Conservation (phyloP, 2,888 invertebrate species). For the Lomographa bimaculata region DNA sequence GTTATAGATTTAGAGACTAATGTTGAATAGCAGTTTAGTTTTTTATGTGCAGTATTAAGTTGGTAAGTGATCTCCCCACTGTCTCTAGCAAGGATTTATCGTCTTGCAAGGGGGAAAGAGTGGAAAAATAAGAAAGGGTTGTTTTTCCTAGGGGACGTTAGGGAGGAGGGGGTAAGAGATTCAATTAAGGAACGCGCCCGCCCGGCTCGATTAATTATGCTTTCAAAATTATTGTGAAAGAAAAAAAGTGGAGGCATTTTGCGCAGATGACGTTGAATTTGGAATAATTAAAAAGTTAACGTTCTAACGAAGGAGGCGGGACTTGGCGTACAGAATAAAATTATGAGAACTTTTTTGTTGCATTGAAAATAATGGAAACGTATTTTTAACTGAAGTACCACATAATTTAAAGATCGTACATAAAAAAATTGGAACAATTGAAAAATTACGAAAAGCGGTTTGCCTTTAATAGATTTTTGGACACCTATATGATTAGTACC, state of each 20-base stretch:
- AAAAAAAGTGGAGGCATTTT: conserved; percentile 43
- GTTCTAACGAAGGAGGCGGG: conserved; percentile 7
- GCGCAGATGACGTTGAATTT: conserved; percentile 32
- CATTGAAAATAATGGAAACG: too few relatives aligned
- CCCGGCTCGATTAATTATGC: conserved; percentile 75
- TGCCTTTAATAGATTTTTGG: too few relatives aligned
- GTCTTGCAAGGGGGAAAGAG: conserved; percentile 75
- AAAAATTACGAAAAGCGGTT: too few relatives aligned
- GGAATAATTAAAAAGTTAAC: conserved; percentile 20
- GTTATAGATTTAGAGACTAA: too few relatives aligned
- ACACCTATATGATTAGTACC: too few relatives aligned
- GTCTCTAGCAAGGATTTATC: conserved; percentile 82
- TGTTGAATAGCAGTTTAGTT: too few relatives aligned
- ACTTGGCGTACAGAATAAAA: too few relatives aligned
- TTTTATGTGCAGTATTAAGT: too few relatives aligned
- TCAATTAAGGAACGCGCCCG: conserved; percentile 74
- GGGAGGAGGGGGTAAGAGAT: conserved; percentile 65
- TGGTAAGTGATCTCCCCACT: conserved; percentile 74
- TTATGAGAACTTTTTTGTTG: too few relatives aligned
- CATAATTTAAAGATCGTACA: too few relatives aligned
- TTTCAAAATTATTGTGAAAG: conserved; percentile 57
- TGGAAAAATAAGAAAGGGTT: conserved; percentile 82
- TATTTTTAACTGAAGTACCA: too few relatives aligned
- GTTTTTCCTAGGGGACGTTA: conserved; percentile 75
- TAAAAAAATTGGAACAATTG: too few relatives aligned